Evolutionary conservation across 1,140 invertebrate species (phyloP), one percentile per base, ranked within the genome.

Genomic region (Acyrthosiphon pisum): DNA sequence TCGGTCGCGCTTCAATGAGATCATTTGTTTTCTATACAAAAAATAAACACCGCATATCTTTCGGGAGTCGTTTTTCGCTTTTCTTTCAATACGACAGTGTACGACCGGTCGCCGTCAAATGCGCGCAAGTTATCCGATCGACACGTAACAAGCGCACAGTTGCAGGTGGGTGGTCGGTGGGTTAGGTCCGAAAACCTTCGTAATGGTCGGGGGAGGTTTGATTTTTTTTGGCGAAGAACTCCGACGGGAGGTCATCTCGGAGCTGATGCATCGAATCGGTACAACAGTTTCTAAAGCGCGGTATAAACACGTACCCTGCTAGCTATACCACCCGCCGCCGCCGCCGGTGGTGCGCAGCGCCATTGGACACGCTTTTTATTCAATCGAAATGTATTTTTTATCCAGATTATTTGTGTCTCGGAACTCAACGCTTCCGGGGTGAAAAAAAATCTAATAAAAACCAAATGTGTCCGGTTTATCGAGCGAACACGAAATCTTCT

Each of bases 371-470:
- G 30, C 14, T 44, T 90, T 48, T 91, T 76, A 91, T n/a, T 37
- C 35, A 81, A 81, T 91, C 30, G n/a, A 30, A 35, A 81, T 81
- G 7, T 1, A 48, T 91, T 46, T 91, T 91, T 91, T 76, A 60
- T 68, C 8, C 23, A 11, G 53, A 68, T 90, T 90, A 46, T 44
- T 11, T 26, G 53, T 37, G 53, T 37, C 0, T 26, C 30, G 23
- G 35, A 81, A 81, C 41, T 30, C 46, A 48, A 91, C 56, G 56
- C 35, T 56, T 90, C 18, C 26, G 84, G 11, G 18, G 30, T 3
- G 30, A 30, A 22, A 20, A 20, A 44, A 87, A 48, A 56, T 35
- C 22, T 53, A 89, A 35, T 41, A 68, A 50, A 41, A 90, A n/a
- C 60, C 3, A 9, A 90, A 37, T 68, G 68, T 11, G 37, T 8